These are phyloP conservation scores for Lasioglossum calceatum DNA, from an alignment of 2,888 invertebrate species.

Conservation along the genomic window DNA sequence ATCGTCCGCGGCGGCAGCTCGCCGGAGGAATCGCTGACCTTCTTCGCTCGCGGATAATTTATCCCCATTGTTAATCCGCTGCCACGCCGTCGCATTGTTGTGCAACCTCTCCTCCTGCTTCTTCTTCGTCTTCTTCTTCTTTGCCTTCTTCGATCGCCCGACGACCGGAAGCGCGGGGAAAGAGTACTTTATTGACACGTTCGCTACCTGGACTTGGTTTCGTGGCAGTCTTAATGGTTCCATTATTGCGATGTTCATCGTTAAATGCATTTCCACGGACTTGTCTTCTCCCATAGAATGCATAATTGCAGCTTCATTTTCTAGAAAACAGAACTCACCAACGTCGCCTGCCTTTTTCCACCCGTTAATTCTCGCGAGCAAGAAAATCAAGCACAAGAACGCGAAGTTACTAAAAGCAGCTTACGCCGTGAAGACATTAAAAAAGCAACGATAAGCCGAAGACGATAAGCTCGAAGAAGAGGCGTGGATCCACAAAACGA, in stretches of 20 bases:
- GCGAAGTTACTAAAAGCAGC: not conserved
- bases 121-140: not conserved
- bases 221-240: not conserved
- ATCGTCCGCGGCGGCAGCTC: slow-evolving; percentile 35
- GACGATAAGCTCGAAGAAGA: not conserved
- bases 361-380: not conserved
- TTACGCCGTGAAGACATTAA: not conserved
- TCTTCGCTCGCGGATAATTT: slow-evolving; percentile 50
- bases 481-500: not conserved
- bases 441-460: not conserved
- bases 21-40: slow-evolving; percentile 40
- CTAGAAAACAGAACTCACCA: not conserved
- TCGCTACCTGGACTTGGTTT: not conserved
- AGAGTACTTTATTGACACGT: slow-evolving; percentile 3
- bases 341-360: not conserved
- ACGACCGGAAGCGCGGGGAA: slow-evolving; percentile 36
- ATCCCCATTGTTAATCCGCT: slow-evolving; percentile 50
- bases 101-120: slow-evolving; percentile 14
- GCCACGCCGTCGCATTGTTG: slow-evolving; percentile 30
- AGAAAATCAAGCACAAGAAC: not conserved
- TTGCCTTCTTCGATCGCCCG: not conserved
- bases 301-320: not conserved
- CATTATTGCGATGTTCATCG: not conserved
- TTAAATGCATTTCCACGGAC: not conserved
- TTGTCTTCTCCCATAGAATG: too few species aligned